These are phyloP conservation scores for Xestoiulus laeticollis DNA, from an alignment of 2,888 invertebrate genomes.

Conservation along the genomic window DNA sequence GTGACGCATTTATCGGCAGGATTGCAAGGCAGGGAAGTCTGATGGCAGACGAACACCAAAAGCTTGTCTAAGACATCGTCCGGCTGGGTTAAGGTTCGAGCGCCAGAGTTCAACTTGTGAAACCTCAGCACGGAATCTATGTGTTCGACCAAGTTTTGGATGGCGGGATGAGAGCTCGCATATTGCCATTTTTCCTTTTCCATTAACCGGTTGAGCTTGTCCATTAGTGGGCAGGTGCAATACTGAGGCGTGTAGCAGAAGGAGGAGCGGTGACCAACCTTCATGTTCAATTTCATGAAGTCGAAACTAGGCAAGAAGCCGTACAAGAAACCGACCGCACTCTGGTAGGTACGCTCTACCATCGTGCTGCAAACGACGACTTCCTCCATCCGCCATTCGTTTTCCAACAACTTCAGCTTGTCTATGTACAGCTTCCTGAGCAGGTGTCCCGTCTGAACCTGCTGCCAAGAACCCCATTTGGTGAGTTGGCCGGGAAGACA, in stretches of 20 bases:
- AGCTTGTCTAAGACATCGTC: constrained; percentile 81
- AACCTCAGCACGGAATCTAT: constrained; percentile 57
- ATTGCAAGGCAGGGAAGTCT: constrained; percentile 79
- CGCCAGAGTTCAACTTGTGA: constrained; percentile 50
- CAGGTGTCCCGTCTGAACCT: constrained; percentile 79
- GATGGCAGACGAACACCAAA: constrained; percentile 86
- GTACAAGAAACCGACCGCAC: constrained; percentile 81
- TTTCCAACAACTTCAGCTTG: constrained; percentile 60
- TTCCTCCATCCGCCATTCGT: constrained; percentile 63
- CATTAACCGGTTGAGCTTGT: constrained; percentile 67
- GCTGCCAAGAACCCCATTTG: constrained; percentile 80
- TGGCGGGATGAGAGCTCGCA: constrained; percentile 77
- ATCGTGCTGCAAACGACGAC: constrained; percentile 78
- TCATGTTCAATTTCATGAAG: constrained; percentile 73
- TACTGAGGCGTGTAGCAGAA: constrained; percentile 79
- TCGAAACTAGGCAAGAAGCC: constrained; percentile 76
- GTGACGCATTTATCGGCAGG: constrained; percentile 66
- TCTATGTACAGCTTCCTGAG: constrained; percentile 65
- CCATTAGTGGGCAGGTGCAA: constrained; percentile 80
- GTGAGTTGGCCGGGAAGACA: constrained; percentile 90
- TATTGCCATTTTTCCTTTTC: constrained; percentile 73
- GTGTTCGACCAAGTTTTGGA: constrained; percentile 73
- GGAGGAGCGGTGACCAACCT: constrained; percentile 81
- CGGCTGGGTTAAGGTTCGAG: constrained; percentile 64
- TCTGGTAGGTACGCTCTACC: constrained; percentile 90